Base-by-base conservation (phyloP, 2,113 vertebrate genomes). In the Archocentrus centrarchus region DNA sequence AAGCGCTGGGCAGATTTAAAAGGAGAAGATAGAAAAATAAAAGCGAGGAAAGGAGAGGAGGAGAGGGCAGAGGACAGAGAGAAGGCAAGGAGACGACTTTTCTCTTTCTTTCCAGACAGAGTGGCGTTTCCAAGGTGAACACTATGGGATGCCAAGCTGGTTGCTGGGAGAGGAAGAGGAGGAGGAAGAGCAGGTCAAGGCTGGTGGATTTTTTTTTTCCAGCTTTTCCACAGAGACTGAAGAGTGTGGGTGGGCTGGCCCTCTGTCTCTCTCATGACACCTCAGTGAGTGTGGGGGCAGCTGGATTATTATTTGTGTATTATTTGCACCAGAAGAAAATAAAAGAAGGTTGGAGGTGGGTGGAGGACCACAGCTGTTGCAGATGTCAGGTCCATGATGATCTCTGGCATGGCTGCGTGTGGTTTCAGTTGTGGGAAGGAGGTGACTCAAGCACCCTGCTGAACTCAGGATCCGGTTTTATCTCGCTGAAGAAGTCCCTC, bases 61-160 rank as follows among this genome's bases (percentile, higher is more conserved):
- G 37, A 63, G 70, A 73, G 20, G 27, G 77, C 37, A 30, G 75
- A 63, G 0, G 1, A 63, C 32, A 63, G 32, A 63, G 39, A 63
- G 32, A 7, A 39, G 20, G 35, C 61, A 6, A 14, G 75, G 17
- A 50, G 11, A 44, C 30, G 61, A 79, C 80, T 88, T 79, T 73
- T 73, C 30, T 64, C n/a, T 80, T 57, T 86, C 62, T 68, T 79
- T 79, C 13, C 77, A 80, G 68, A 80, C 60, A 39, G 58, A 90
- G 78, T 32, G 81, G 18, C 5, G 94, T 96, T 93, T 89, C 95
- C 93, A 93, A 91, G 92, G 92, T 50, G 85, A 95, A 90, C 44
- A 82, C 70, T 61, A 77, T 55, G 70, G 80, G 91, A 91, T 90
- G 89, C 89, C 92, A 91, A 88, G 59, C 68, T 6, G 80, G 88